phyloP scores from a whole-genome alignment of 1,140 invertebrate genomes.

The Trichomalopsis sarcophagae region DNA sequence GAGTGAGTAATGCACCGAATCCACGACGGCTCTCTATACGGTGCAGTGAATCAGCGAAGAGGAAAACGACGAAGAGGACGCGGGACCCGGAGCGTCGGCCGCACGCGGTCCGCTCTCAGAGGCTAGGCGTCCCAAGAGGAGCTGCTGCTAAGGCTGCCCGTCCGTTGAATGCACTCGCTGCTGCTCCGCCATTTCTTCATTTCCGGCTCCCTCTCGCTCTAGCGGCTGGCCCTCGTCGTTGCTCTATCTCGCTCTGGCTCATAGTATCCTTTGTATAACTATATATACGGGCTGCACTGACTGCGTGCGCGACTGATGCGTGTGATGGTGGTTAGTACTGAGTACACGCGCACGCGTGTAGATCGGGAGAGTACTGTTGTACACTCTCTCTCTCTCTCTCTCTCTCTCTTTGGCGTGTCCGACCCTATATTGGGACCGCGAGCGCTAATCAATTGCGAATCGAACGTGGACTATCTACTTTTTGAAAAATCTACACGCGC shows the following conservation, averaged over 20 bases:
- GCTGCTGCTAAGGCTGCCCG: not conserved
- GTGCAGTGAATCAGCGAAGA: no score
- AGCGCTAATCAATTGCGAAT: no score
- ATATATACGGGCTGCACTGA: not conserved
- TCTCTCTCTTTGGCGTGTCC: no score
- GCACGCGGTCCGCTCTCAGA: not conserved
- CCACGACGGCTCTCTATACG: no score
- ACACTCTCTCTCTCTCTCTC: no score
- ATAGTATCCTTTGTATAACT: slow-evolving; percentile 2
- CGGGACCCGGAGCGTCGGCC: not conserved
- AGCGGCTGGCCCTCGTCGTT: not conserved
- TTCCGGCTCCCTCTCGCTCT: slow-evolving; percentile 43
- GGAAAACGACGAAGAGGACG: not conserved
- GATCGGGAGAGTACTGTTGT: not conserved
- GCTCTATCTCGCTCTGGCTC: not conserved
- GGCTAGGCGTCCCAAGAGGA: not conserved
- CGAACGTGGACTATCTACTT: no score
- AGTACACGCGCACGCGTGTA: not conserved
- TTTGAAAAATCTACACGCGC: no score
- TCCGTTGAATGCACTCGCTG: slow-evolving; percentile 12
- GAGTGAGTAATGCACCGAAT: no score
- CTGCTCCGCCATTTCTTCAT: slow-evolving; percentile 51
- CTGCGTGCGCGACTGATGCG: no score
- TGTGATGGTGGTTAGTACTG: not conserved
- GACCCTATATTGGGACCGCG: not conserved